Base-by-base conservation (phyloP, 2,797 vertebrate species). In the Urocyon cinereoargenteus region DNA sequence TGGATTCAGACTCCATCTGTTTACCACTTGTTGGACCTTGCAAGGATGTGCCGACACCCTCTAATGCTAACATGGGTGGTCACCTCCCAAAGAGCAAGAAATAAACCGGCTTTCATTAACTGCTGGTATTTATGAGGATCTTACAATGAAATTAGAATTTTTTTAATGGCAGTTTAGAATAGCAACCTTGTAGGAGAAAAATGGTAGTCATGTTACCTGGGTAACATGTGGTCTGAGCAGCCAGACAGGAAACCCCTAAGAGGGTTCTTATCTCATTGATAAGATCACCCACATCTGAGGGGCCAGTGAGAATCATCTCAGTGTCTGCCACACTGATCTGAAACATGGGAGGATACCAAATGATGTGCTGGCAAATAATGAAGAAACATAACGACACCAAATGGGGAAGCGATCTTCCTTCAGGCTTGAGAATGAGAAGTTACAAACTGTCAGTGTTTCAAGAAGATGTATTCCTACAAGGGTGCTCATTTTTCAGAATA, bases 1-100 rank as follows among this genome's bases (percentile, higher is more conserved):
- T 87, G 75, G 62, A 92, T 94, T 86, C 95, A 92, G 45, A 61
- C 94, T 85, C 97, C 98, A 98, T 98, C 96, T 98, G 98, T 92
- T 97, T 89, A 91, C 96, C 98, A 98, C 96, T 98, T 97, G 97
- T 94, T 94, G 94, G 97, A 81, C 81, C 83, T 49, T 91, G 64
- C 24, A 73, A 97, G 78, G 97, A 98, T 97, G 96, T 91, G 53
- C 94, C 96, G 86, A 95, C 92, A 85, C 75, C 87, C 97, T 97
- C 83, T 22, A 53, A 75, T 22, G 86, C 53, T 98, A 98, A 94
- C 75, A 90, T 95, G 97, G 92, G 97, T 97, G 98, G 96, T 79
- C 96, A 97, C 91, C 86, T 86, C 86, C 97, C 98, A 97, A 96
- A 96, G 96, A 97, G 97, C 70, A 96, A 97, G 51, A 93, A 64